Conservation (phyloP, 2,888 invertebrate genomes). For the Spodoptera littoralis region DNA sequence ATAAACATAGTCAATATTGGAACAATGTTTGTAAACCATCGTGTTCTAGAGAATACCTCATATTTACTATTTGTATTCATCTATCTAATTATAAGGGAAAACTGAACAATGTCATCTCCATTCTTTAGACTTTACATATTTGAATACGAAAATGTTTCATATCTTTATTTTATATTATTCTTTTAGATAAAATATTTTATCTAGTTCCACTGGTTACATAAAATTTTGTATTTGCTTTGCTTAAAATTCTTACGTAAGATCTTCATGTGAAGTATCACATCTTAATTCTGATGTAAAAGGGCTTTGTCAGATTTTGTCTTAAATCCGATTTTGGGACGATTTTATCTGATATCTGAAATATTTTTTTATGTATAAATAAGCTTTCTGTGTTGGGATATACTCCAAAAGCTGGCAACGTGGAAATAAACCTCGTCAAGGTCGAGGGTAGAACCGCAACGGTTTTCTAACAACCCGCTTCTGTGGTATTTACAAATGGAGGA, state of each 20-base stretch:
- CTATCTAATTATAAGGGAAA: slow-evolving; percentile 4
- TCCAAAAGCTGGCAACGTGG: slow-evolving; percentile 15
- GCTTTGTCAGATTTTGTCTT: slow-evolving; percentile 1
- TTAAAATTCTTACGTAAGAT: slow-evolving; percentile 25
- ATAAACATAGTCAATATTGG: slow-evolving; percentile 21
- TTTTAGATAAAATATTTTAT: slow-evolving; percentile 32
- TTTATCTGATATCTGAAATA: slow-evolving; percentile 12
- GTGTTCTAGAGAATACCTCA: slow-evolving; percentile 11
- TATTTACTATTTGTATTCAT: slow-evolving; percentile 7
- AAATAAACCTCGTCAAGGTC: slow-evolving; percentile 40
- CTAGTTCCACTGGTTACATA: slow-evolving; percentile 25
- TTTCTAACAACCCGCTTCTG: slow-evolving; percentile 43
- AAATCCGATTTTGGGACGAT: slow-evolving; percentile 16
- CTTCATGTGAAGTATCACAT: neutral
- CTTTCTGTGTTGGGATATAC: slow-evolving; percentile 25
- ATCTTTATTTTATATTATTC: slow-evolving; percentile 17
- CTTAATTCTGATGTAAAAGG: neutral
- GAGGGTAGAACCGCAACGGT: slow-evolving; percentile 31
- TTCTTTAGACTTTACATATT: slow-evolving; percentile 8
- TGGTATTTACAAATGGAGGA: slow-evolving; percentile 33
- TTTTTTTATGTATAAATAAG: slow-evolving; percentile 1
- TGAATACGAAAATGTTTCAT: slow-evolving; percentile 12
- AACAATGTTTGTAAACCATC: slow-evolving; percentile 8
- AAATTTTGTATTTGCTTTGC: slow-evolving; percentile 14
- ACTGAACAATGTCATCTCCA: neutral